A percentile compares a stretch with the other conserved stretches of the same genome.
Conservation (phyloP, 2,888 invertebrate genomes). For the Aethes cnicana region DNA sequence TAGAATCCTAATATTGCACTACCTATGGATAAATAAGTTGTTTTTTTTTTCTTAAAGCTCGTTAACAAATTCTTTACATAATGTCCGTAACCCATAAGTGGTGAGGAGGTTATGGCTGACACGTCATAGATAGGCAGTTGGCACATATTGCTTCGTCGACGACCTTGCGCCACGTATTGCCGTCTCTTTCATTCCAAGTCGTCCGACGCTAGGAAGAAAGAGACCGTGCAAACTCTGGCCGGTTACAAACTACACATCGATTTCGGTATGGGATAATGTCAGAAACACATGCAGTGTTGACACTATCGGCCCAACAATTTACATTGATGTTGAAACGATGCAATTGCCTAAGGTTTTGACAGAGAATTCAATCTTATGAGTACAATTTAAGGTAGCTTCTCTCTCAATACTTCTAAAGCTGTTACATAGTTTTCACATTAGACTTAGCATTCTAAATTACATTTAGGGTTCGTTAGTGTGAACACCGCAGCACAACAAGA, state of each 20-base stretch:
- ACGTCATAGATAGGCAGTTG: conserved; percentile 38
- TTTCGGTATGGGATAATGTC: conserved; percentile 18
- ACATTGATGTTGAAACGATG: no score
- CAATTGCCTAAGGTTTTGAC: no score
- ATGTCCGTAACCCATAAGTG: conserved; percentile 25
- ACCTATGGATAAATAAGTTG: conserved; percentile 28
- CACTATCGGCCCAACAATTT: background rate
- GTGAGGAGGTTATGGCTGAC: conserved; percentile 23
- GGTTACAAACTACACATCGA: conserved; percentile 11
- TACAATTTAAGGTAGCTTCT: no score
- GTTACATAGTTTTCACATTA: no score
- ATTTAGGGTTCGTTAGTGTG: background rate
- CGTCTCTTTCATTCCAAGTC: conserved; percentile 30
- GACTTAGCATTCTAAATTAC: no score
- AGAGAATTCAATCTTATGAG: no score
- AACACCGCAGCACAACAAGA: background rate
- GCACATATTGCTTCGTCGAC: conserved; percentile 41
- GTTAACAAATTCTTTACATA: conserved; percentile 38
- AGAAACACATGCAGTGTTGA: conserved; percentile 3
- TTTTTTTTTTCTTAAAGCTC: conserved; percentile 38
- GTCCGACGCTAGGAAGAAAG: conserved; percentile 30
- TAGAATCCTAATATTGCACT: conserved; percentile 28
- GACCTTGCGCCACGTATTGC: conserved; percentile 33
- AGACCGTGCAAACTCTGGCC: conserved; percentile 24
- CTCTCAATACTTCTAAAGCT: no score